phyloP scores from a whole-genome alignment of 2,888 invertebrate genomes.

The Drosophila emarginata region DNA sequence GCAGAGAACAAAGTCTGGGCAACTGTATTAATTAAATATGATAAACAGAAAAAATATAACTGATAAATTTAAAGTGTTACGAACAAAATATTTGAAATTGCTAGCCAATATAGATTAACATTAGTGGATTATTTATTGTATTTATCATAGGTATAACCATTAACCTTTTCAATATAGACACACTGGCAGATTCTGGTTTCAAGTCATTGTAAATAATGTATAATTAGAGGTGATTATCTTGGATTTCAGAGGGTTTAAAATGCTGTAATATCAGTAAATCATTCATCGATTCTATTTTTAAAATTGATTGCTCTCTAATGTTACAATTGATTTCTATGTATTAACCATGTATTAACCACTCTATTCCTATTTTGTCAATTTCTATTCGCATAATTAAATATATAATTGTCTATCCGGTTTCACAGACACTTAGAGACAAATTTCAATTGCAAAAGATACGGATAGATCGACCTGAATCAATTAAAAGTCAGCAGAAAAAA shows the following conservation, averaged over 20 bases:
- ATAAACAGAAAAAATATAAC: background rate
- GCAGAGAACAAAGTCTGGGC: no score
- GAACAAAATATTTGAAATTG: background rate
- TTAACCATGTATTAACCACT: no score
- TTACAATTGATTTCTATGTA: no score
- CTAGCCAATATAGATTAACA: background rate
- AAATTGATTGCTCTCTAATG: no score
- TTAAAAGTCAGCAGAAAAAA: background rate
- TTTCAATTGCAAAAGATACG: background rate
- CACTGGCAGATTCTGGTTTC: background rate
- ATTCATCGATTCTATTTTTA: no score
- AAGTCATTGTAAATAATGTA: background rate
- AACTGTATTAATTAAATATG: background rate
- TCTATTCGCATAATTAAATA: no score
- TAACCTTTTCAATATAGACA: background rate
- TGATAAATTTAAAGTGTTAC: background rate
- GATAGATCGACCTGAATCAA: background rate
- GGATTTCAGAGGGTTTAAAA: no score
- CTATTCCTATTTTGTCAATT: no score
- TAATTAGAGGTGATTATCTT: background rate
- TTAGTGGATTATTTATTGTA: background rate
- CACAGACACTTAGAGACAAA: background rate
- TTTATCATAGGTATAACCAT: background rate
- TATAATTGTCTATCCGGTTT: background rate
- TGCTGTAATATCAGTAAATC: no score